Evolutionary conservation across 2,797 vertebrate species (phyloP).

Genomic region (Hypotaenidia okinawae): DNA sequence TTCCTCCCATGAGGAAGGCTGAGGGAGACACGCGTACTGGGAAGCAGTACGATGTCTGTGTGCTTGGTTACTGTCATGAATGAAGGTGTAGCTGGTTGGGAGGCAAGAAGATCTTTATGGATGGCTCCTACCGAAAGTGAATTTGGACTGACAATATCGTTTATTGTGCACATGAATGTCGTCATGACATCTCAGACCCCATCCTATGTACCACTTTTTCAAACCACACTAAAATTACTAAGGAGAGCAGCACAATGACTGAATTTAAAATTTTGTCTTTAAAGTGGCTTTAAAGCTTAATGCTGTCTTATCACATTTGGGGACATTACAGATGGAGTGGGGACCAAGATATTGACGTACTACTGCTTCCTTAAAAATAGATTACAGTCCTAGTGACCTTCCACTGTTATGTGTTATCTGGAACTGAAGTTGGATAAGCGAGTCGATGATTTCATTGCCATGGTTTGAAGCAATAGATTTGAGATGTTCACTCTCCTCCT

Average conservation of each 20-base stretch:
- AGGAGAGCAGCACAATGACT: neutral
- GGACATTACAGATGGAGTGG: neutral
- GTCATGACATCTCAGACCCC: accelerated
- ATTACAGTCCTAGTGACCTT: neutral
- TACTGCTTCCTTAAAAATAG: slow-evolving; percentile 4
- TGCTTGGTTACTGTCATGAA: neutral
- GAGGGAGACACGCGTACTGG: accelerated
- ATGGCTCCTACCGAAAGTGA: neutral
- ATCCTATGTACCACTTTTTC: accelerated
- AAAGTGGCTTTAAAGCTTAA: slow-evolving; percentile 13
- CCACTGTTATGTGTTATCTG: neutral
- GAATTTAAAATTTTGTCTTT: neutral
- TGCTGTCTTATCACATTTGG: neutral
- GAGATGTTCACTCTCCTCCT: neutral
- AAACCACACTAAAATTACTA: neutral
- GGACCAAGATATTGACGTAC: neutral
- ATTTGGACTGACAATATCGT: neutral
- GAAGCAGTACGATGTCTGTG: accelerated
- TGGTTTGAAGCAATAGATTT: neutral
- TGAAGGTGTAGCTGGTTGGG: neutral
- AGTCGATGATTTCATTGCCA: neutral
- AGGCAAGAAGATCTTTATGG: neutral
- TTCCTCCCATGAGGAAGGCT: neutral
- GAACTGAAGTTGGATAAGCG: neutral
- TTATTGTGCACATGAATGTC: neutral